phyloP scores from a whole-genome alignment of 1,140 invertebrate species.

The Pararge aegeria region DNA sequence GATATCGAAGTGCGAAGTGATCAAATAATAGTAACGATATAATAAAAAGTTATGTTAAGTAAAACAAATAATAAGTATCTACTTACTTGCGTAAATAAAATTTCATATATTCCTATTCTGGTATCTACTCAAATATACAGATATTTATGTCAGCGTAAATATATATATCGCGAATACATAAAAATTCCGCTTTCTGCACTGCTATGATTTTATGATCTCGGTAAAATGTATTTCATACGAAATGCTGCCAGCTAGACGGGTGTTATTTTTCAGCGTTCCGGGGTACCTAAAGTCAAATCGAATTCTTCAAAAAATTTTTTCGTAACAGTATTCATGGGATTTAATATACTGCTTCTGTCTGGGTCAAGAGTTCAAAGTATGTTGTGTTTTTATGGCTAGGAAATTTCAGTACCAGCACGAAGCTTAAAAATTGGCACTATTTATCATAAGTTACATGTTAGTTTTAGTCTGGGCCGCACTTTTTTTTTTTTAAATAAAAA shows the following conservation, averaged over 20 bases:
- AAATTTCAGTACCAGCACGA: too few species aligned
- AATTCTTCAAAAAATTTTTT: neutral
- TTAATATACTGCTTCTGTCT: too few species aligned
- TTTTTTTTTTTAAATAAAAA: too few species aligned
- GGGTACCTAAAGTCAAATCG: neutral
- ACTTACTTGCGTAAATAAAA: neutral
- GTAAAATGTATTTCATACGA: constrained; percentile 7
- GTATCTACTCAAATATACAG: neutral
- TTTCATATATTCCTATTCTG: neutral
- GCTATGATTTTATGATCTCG: constrained; percentile 10
- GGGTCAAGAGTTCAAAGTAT: too few species aligned
- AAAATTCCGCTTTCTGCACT: constrained; percentile 8
- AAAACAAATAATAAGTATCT: too few species aligned
- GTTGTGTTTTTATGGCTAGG: too few species aligned
- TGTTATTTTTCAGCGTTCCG: constrained; percentile 2
- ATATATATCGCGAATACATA: constrained; percentile 6
- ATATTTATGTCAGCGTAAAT: constrained; percentile 8
- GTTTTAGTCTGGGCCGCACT: too few species aligned
- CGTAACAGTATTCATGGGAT: too few species aligned
- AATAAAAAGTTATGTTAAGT: neutral
- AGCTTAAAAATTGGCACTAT: too few species aligned
- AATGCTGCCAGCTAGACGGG: constrained; percentile 6
- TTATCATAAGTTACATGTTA: too few species aligned
- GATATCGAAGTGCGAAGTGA: neutral
- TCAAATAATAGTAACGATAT: neutral